Conservation (phyloP, 2,113 vertebrate species). For the Sceloporus tristichus region DNA sequence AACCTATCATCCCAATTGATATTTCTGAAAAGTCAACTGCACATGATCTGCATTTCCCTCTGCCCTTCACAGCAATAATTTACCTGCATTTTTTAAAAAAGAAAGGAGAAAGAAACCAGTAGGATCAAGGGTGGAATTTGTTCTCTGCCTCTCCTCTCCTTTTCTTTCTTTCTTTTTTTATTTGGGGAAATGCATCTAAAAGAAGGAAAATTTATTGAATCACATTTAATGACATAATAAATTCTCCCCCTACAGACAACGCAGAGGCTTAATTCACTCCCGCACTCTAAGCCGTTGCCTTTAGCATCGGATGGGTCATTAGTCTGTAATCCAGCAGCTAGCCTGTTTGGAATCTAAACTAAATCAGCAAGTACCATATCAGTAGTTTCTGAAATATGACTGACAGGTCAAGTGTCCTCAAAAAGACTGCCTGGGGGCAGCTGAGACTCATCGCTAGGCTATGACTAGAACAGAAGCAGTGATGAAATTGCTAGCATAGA, state of each 20-base stretch:
- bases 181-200: constrained; percentile 61
- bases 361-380: constrained; percentile 80
- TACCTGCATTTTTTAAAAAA: constrained; percentile 64
- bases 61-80: constrained; percentile 33
- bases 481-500: constrained; percentile 72
- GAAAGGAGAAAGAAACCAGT: constrained; percentile 42
- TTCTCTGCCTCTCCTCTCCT: constrained; percentile 60
- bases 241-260: constrained; percentile 80
- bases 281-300: constrained; percentile 85
- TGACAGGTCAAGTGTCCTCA: constrained; percentile 83
- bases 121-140: constrained; percentile 53
- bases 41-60: background rate
- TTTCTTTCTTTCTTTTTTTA: background rate
- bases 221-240: constrained; percentile 84
- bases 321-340: constrained; percentile 81
- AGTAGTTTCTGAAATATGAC: constrained; percentile 83
- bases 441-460: constrained; percentile 71
- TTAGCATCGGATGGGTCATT: constrained; percentile 85
- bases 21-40: constrained; percentile 13
- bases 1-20: constrained; percentile 63
- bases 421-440: constrained; percentile 79
- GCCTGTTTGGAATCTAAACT: constrained; percentile 80
- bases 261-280: constrained; percentile 81
- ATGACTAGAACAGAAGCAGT: constrained; percentile 74
- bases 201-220: constrained; percentile 82